Percentiles rank a stretch among this genome's conserved stretches.
Evolutionary conservation across 2,797 vertebrate species (phyloP).

Genomic region (Neostethus bicornis): DNA sequence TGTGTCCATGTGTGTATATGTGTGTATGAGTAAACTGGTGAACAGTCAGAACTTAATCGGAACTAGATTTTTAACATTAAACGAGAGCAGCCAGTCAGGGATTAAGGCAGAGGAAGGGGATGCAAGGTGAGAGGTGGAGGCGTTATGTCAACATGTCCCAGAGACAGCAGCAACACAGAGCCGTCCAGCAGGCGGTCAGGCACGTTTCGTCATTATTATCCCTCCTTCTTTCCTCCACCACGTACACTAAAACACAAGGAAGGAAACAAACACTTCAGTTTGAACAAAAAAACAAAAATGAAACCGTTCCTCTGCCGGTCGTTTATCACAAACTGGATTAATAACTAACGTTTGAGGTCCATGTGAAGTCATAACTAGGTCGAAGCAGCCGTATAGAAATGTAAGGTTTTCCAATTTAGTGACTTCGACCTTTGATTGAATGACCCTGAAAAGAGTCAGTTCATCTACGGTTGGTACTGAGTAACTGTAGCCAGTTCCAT

Average conservation of each 20-base stretch:
- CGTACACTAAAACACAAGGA: constrained; percentile 81
- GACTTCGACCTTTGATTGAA: too few species aligned
- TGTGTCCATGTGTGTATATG: neutral
- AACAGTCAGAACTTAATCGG: constrained; percentile 38
- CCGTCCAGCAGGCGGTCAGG: constrained; percentile 95
- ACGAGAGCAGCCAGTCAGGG: constrained; percentile 32
- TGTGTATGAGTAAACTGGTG: constrained; percentile 24
- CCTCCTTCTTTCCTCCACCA: constrained; percentile 91
- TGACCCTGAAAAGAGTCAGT: too few species aligned
- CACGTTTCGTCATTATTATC: constrained; percentile 87
- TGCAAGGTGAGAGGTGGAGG: constrained; percentile 8
- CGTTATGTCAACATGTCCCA: constrained; percentile 96
- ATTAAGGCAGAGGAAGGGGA: constrained; percentile 45
- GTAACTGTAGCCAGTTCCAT: too few species aligned
- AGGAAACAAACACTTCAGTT: constrained; percentile 12
- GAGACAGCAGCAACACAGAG: constrained; percentile 96
- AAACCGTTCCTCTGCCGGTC: too few species aligned
- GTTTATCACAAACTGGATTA: too few species aligned
- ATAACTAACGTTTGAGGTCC: too few species aligned
- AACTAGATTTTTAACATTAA: constrained; percentile 42
- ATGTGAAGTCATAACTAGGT: too few species aligned
- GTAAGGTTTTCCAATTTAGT: too few species aligned
- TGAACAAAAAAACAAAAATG: too few species aligned
- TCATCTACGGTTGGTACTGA: too few species aligned
- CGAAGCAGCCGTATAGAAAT: too few species aligned